Conservation (phyloP, 2,113 vertebrate species). For the Sminthopsis crassicaudata region DNA sequence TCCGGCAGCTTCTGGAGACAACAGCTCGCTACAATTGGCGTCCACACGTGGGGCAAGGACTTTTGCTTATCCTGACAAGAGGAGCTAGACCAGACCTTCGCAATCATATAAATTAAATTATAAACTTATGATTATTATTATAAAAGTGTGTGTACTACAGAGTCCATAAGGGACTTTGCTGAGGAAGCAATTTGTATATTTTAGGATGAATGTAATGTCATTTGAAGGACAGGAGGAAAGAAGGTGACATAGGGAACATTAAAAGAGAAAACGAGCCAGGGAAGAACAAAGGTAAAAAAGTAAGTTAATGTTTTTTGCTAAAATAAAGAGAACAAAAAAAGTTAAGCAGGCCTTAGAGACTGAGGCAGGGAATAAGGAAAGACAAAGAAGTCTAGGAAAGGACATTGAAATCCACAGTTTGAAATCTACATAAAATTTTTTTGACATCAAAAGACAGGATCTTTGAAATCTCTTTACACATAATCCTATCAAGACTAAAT, state of each 20-base stretch:
- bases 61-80: too few relatives aligned
- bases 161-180: neutral
- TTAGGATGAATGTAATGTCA: neutral
- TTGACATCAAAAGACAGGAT: neutral
- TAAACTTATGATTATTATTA: neutral
- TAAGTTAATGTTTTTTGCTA: neutral
- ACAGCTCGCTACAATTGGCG: too few relatives aligned
- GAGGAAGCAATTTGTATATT: neutral
- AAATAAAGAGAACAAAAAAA: slow-evolving; percentile 11
- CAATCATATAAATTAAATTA: too few relatives aligned
- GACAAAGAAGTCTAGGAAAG: neutral
- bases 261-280: neutral
- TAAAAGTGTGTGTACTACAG: neutral
- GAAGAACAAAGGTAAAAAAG: neutral
- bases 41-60: too few relatives aligned
- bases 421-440: neutral
- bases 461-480: neutral
- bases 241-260: neutral
- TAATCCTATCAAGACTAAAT: neutral
- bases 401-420: neutral
- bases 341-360: neutral
- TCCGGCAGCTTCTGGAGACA: too few relatives aligned
- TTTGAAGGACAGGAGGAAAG: neutral
- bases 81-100: too few relatives aligned
- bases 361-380: neutral